Base-by-base conservation (phyloP, 2,888 invertebrate species). In the Sialis fuliginosa region DNA sequence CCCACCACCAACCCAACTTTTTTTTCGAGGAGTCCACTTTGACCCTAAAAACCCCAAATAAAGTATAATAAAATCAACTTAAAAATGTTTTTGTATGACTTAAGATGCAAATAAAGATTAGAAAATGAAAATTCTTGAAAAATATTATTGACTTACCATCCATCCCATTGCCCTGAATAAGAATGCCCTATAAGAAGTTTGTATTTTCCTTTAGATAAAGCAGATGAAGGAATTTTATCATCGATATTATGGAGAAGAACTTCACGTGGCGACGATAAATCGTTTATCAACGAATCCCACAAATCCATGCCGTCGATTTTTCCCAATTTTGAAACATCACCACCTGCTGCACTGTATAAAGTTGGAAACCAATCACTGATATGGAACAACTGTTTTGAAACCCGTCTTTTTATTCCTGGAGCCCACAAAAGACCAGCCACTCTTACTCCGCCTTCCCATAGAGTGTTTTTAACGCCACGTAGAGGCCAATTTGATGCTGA, bases 381-480 rank as follows among this genome's bases (percentile, higher is more conserved):
- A 58, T 91, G 89, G 66, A 91, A 71, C 50, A 75, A 67, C 58
- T 88, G 82, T 1, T 70, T 64, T 0, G 82, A 75, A 0, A 85
- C 72, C 44, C 84, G 71, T 3, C 72, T 65, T 1, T 68, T 62
- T 30, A 86, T 57, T 9, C 74, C 66, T 0, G 85, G 77, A 51
- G 84, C 84, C 88, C 90, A 91, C 33, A 93, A 54, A 1, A 89
- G 62, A 0, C 76, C 87, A 0, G 81, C 81, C 1, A 83, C 92
- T 44, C 90, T 71, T 0, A 92, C 78, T 0, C 93, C 93, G 12
- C 95, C 95, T 69, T 96, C 95, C 87, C 89, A 96, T 0, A 91
- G 63, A 0, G 92, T 91, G 64, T 90, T 83, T 62, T 95, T 95
- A 5, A 89, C 86, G 45, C 89, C 88, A 57, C 79, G 70, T 9